Percentiles rank a stretch among this genome's conserved stretches.
phyloP scores from a whole-genome alignment of 2,113 vertebrate genomes.

The Halichoeres trimaculatus region DNA sequence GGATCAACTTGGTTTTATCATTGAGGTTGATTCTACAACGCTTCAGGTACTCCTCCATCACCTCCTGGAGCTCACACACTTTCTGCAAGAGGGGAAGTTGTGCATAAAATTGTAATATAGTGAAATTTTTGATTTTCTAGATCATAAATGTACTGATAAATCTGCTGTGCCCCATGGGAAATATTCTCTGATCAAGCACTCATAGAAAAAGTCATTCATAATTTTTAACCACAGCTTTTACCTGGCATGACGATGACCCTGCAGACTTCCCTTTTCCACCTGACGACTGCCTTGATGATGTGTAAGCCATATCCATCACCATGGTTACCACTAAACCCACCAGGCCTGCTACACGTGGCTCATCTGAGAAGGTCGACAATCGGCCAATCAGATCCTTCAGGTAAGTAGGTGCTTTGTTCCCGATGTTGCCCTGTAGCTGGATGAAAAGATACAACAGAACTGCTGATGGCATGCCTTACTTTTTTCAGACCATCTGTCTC shows the following conservation, averaged over 20 bases:
- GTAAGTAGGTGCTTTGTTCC: slow-evolving; percentile 67
- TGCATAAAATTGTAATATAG: background rate
- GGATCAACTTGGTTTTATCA: slow-evolving; percentile 54
- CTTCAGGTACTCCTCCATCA: slow-evolving; percentile 81
- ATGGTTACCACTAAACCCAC: slow-evolving; percentile 72
- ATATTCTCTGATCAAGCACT: too few relatives aligned
- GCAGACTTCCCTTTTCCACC: slow-evolving; percentile 50
- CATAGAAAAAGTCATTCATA: background rate
- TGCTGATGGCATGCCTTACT: background rate
- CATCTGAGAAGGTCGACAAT: slow-evolving; percentile 71
- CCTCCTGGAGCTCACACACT: slow-evolving; percentile 72
- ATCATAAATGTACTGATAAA: too few relatives aligned
- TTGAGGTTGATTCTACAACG: slow-evolving; percentile 73
- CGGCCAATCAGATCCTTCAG: slow-evolving; percentile 76
- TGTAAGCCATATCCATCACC: slow-evolving; percentile 75
- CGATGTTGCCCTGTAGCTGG: slow-evolving; percentile 68
- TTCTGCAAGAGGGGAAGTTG: slow-evolving; percentile 40
- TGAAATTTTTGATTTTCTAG: background rate
- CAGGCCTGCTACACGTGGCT: slow-evolving; percentile 71
- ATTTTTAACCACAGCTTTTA: slow-evolving; percentile 18
- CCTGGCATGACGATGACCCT: slow-evolving; percentile 61
- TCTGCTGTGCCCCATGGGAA: too few relatives aligned
- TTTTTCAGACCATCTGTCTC: background rate
- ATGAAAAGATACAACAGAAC: background rate
- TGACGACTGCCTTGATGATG: slow-evolving; percentile 38